A percentile compares a stretch with the other conserved stretches of the same genome.
Conservation (phyloP, 2,113 vertebrate genomes). For the Arothron firmamentum region DNA sequence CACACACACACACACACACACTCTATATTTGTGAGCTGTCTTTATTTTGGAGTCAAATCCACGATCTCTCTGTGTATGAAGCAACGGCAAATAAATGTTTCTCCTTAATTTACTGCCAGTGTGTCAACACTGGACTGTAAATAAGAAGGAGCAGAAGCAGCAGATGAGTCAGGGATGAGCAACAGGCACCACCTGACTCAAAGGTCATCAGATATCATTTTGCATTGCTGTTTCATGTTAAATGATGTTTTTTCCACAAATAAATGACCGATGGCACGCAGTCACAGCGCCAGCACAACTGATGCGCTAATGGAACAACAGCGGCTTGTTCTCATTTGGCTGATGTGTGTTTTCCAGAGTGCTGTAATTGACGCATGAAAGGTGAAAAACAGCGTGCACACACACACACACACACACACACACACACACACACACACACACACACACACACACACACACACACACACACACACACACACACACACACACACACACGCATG, state of each 20-base stretch:
- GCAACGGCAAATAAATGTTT: background rate
- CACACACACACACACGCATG: too few relatives aligned
- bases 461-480: too few relatives aligned
- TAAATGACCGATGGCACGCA: slow-evolving; percentile 58
- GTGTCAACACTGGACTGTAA: background rate
- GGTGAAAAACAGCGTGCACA: too few relatives aligned
- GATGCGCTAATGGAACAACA: slow-evolving; percentile 30
- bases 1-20: slow-evolving; percentile 21
- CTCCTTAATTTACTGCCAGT: background rate
- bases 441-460: too few relatives aligned
- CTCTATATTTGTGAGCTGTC: slow-evolving; percentile 14
- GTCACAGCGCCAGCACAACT: background rate
- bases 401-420: too few relatives aligned
- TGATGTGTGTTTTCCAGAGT: slow-evolving; percentile 51
- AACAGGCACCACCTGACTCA: slow-evolving; percentile 37
- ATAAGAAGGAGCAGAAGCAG: too few relatives aligned
- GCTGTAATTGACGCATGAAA: slow-evolving; percentile 33
- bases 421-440: too few relatives aligned
- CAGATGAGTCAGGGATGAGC: slow-evolving; percentile 42
- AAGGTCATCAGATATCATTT: slow-evolving; percentile 64
- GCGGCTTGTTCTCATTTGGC: slow-evolving; percentile 13
- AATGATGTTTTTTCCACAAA: slow-evolving; percentile 53
- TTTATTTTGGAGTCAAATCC: slow-evolving; percentile 15
- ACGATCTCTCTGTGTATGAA: background rate
- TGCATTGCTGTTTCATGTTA: slow-evolving; percentile 51